Evolutionary conservation across 2,888 invertebrate species (phyloP), one percentile per base, ranked within the genome.

Genomic region (Meiosimyza platycephala): DNA sequence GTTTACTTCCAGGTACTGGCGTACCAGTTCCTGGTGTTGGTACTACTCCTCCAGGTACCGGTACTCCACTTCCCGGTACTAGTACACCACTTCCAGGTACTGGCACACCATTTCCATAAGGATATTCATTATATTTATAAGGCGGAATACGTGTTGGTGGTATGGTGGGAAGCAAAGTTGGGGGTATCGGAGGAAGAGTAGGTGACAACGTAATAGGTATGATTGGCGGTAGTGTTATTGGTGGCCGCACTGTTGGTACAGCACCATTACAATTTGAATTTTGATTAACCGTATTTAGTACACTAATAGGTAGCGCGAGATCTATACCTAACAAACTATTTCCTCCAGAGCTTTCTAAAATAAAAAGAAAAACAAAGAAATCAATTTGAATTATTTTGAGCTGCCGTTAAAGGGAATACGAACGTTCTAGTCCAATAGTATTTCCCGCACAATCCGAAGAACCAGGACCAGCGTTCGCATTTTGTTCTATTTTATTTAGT

Each of bases 141-240:
- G 40, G 40, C 6, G 72, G n/a, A 7, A 59, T 18, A 11, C 13
- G 6, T 12, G 62, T 69, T 7, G 48, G 16, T n/a, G 33, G 64
- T 5, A 12, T 2, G 1, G 62, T 68, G 2, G 69, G 22, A 13
- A 73, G 63, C 3, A 12, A 13, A 12, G 63, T 50, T 2, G 72
- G 47, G 5, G 70, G 66, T 16, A 40, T 73, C 15, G 73, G 71
- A 6, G 62, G 33, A n/a, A 3, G 5, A 1, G 71, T 70, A 0
- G 75, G 73, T 9, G 71, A 55, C 1, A 28, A 2, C 9, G 73
- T 71, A 0, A 78, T 68, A 0, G 75, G 63, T n/a, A 22, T 48
- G 0, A 75, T 71, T 1, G 77, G 76, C 2, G 60, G 28, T 1
- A 47, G 6, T 2, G 76, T 71, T 0, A 72, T 71, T 5, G 75